Evolutionary conservation across 2,888 invertebrate genomes (phyloP), one percentile per base, ranked within the genome.

Genomic region (Crocallis elinguaria): DNA sequence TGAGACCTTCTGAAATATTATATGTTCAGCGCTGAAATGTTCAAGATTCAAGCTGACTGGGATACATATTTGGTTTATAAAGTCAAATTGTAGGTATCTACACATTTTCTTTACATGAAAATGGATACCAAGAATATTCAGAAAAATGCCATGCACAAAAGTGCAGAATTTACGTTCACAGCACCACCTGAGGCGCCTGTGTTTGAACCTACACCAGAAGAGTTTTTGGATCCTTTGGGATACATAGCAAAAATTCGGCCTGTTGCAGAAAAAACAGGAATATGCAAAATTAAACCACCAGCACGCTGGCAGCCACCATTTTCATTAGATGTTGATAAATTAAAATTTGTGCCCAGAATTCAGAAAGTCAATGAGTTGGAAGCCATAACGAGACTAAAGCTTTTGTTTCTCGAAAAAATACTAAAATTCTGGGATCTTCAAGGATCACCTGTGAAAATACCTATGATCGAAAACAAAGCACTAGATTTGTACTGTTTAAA

Each of bases 201-300:
- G 48, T 96, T 94, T 77, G 92, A 93, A 70, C 96, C 96, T 53
- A 94, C 94, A 27, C 88, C 85, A 52, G 95, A 95, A 82, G 96
- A 96, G 81, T 96, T 95, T 79, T 81, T 91, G 67, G 95, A 96
- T 86, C 95, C 95, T 27, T 84, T 96, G 62, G 94, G 92, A 51
- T 96, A 95, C 76, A 94, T 96, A 49, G 93, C 93, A 29, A 95
- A 95, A 88, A 95, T 96, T 64, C 92, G 94, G 46, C 94, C 94
- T 13, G 92, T 94, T 38, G 96, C 95, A 8, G 94, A 95, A 79
- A 93, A 93, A 81, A 93, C 93, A 56, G 96, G 96, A 57, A 95
- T 96, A 60, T 95, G 95, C 76, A 95, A 95, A 92, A 95, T 96
- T 71, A 93, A 93, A 69, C 96, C 96, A 45, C 96, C 96, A 45